Conservation (phyloP, 2,113 vertebrate genomes). For the Thryonomys swinderianus region DNA sequence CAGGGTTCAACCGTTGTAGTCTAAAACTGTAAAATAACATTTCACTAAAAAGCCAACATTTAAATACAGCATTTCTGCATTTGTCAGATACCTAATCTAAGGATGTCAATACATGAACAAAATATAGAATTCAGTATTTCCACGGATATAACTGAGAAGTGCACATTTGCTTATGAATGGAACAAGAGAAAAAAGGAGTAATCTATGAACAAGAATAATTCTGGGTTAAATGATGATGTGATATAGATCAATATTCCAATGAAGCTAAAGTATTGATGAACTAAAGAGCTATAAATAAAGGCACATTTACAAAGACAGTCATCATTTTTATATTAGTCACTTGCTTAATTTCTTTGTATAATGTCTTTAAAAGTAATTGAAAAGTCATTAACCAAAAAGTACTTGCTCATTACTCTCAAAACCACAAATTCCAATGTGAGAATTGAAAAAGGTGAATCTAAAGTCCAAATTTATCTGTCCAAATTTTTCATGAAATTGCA, state of each 20-base stretch:
- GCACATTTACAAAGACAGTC: neutral
- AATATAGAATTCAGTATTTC: neutral
- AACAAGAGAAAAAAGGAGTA: neutral
- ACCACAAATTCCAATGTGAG: neutral
- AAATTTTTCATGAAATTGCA: neutral
- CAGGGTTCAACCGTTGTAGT: neutral
- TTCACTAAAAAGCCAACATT: neutral
- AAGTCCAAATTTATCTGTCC: neutral
- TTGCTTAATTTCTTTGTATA: neutral
- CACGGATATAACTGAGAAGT: neutral
- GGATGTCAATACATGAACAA: neutral
- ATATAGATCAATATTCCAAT: neutral
- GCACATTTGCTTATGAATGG: neutral
- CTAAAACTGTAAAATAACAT: neutral
- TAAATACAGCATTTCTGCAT: neutral
- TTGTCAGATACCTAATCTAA: neutral
- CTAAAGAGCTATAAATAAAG: neutral
- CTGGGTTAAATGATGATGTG: neutral
- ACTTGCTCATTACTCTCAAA: constrained; percentile 26
- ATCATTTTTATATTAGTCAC: neutral
- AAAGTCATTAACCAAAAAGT: constrained; percentile 1
- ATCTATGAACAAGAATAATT: neutral
- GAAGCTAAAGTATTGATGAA: neutral
- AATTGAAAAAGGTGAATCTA: neutral
- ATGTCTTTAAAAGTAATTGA: constrained; percentile 20